Evolutionary conservation across 2,888 invertebrate genomes (phyloP).

Genomic region (Calameuta idolon): DNA sequence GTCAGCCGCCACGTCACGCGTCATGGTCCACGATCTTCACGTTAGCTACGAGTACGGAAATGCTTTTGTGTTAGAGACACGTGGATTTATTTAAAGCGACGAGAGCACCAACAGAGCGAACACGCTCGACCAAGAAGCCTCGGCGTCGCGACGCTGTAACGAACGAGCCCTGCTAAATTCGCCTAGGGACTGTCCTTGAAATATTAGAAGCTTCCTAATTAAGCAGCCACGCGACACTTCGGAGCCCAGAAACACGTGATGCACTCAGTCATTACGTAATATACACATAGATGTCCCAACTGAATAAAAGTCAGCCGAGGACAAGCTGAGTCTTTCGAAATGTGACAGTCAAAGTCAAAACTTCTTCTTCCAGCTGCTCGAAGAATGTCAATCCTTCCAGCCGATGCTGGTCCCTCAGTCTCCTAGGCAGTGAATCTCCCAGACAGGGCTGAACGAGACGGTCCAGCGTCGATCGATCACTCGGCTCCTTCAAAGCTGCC

Average conservation of each 20-base stretch:
- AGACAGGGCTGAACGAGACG: not conserved
- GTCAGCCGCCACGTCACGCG: not conserved
- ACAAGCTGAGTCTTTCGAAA: not conserved
- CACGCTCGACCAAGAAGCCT: not conserved
- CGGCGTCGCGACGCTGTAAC: not conserved
- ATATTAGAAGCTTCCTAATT: not conserved
- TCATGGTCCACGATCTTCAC: not conserved
- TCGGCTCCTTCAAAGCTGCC: constrained; percentile 31
- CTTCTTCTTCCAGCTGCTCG: not conserved
- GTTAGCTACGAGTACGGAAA: not conserved
- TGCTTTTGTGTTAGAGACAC: not conserved
- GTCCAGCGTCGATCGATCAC: not conserved
- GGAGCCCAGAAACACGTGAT: not conserved
- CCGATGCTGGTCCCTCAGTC: not conserved
- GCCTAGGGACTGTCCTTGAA: not conserved
- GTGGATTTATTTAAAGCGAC: constrained; percentile 2
- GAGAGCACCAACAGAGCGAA: not conserved
- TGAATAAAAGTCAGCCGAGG: not conserved
- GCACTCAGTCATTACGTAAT: not conserved
- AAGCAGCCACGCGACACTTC: not conserved
- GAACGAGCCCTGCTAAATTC: not conserved
- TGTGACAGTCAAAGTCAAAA: not conserved
- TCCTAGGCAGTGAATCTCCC: not conserved
- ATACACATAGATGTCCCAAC: not conserved
- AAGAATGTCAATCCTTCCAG: not conserved